Evolutionary conservation across 2,113 vertebrate genomes (phyloP), one percentile per base, ranked within the genome.

Genomic region (Muntiacus reevesi): DNA sequence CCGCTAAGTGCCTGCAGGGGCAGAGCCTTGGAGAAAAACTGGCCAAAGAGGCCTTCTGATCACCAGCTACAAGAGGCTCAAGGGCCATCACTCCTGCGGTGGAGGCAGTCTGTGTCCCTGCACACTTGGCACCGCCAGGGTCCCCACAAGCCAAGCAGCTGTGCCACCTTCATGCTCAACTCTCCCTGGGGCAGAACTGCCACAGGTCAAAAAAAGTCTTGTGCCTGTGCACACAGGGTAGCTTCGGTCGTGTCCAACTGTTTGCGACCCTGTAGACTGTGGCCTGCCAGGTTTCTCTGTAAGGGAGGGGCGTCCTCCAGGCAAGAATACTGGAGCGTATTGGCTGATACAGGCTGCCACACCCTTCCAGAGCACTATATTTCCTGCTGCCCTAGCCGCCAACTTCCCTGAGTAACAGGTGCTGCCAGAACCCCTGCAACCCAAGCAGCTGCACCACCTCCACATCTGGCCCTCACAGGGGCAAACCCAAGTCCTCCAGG

Each of bases 231-330:
- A 67, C 62, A 67, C 33, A 67, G 62, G 2, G 62, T 67, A n/a
- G 3, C 33, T 67, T 19, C 7, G 16, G 33, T 67, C 17, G 33
- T 67, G 62, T 67, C 33, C 62, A 67, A 67, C 62, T 67, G 7
- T 62, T 62, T 19, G 62, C 7, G 1, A n/a, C 62, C 16, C 62
- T 67, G 62, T n/a, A n/a, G 62, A 19, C 33, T 67, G 7, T 64
- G 33, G 33, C 62, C 62, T 67, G 62, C 33, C 62, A 64, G 62
- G 16, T 19, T 64, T 17, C 62, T n/a, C 15, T 64, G 33, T 64
- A 1, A 3, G 59, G 62, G 7, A 15, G 3, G 3, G 15, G 1
- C 1, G 25, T 64, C 16, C 62, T 64, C 30, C 15, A n/a, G 15
- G 30, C 30, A n/a, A 64, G 62, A 64, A 64, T 21, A 64, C 3